Evolutionary conservation across 2,797 vertebrate genomes (phyloP), one percentile per base, ranked within the genome.

Genomic region (Alca torda): DNA sequence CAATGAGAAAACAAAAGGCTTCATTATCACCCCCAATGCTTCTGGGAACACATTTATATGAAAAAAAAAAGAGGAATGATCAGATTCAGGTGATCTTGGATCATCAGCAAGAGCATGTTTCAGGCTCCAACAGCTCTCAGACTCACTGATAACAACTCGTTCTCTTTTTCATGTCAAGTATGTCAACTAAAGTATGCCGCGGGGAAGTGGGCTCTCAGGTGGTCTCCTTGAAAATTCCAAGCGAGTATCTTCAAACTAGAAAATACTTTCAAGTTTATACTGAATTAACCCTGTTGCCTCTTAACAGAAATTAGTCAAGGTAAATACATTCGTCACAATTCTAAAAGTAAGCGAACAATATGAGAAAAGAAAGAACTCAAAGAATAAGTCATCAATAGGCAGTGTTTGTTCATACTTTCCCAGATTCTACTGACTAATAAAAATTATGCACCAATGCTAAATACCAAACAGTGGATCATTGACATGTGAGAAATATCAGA

Each of bases 171-270:
- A 24, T 48, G 16, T 51, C 16, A 72, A 54, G 15, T 13, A 3
- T 16, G 6, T 70, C 0, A 0, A 48, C 30, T 33, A 37, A 24
- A 63, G 8, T 24, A 37, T 53, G 31, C 21, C 10, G 18, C 16
- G 11, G 23, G 69, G 24, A 65, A 63, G 17, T 37, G 25, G 26
- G 12, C 3, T 88, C 8, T 82, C 13, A 21, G 18, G 26, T 53
- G 13, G 7, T 53, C 18, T 45, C 45, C 1, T 4, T 65, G 48
- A 80, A 82, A 93, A 82, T 89, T 54, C 13, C 39, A 72, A 14
- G 24, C 53, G 64, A 68, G 2, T 18, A 45, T 25, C 9, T 51
- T 56, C 63, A 69, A 83, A 87, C 5, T 41, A 70, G 60, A 73
- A 86, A 74, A 90, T 43, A 37, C 7, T 75, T 64, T 64, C 21